phyloP scores from a whole-genome alignment of 1,140 invertebrate genomes.

The Ceratosolen fusciceps region DNA sequence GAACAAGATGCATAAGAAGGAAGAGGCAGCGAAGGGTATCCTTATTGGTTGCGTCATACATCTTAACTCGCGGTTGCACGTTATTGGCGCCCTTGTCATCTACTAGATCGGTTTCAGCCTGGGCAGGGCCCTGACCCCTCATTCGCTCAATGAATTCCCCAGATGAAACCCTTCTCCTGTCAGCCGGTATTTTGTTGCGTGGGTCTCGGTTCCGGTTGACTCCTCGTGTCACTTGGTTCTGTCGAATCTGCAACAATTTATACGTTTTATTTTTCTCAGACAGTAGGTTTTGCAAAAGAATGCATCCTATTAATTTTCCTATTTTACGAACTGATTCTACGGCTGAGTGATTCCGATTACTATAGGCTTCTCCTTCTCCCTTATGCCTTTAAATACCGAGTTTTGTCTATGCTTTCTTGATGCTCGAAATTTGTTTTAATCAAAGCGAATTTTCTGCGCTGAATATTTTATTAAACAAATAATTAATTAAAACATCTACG shows the following conservation, averaged over 20 bases:
- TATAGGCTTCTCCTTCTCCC: too few species aligned
- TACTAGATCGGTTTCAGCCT: not conserved
- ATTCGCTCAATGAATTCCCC: conserved; percentile 18
- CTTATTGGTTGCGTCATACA: conserved; percentile 1
- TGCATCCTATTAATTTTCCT: not conserved
- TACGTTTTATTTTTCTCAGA: not conserved
- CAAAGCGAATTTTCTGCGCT: too few species aligned
- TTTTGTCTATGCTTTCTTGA: too few species aligned
- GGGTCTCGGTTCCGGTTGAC: not conserved
- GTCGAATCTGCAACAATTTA: conserved; percentile 22
- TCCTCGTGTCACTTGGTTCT: not conserved
- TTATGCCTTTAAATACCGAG: too few species aligned
- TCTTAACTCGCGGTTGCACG: not conserved
- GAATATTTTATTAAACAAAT: too few species aligned
- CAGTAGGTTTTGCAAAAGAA: too few species aligned
- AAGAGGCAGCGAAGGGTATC: not conserved
- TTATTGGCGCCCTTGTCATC: not conserved
- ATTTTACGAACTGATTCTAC: not conserved
- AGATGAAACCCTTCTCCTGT: conserved; percentile 22
- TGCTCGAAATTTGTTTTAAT: too few species aligned
- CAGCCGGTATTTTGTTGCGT: conserved; percentile 53
- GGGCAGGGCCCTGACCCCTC: not conserved
- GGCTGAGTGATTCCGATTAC: too few species aligned
- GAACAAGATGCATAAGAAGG: too few species aligned
- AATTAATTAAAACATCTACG: too few species aligned